phyloP scores from a whole-genome alignment of 2,113 vertebrate genomes.

The Ibidorhyncha struthersii region DNA sequence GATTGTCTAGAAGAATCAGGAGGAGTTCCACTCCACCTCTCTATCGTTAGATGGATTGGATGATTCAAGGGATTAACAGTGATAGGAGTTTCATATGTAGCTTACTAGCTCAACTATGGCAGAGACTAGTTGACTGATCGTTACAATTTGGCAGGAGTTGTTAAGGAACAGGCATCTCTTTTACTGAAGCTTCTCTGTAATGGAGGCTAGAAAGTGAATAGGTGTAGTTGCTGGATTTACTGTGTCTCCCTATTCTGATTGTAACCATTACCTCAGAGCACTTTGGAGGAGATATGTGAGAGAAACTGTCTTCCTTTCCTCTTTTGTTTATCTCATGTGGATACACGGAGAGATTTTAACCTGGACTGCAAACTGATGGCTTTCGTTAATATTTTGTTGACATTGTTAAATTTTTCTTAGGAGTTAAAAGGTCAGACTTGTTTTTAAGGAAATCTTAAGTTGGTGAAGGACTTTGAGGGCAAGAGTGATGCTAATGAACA shows the following conservation, averaged over 20 bases:
- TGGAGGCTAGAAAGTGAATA: background rate
- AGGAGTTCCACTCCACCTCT: constrained; percentile 43
- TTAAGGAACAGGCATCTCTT: background rate
- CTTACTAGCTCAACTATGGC: constrained; percentile 12
- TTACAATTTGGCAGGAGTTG: background rate
- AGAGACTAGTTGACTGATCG: background rate
- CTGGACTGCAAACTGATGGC: background rate
- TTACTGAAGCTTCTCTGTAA: background rate
- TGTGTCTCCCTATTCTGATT: background rate
- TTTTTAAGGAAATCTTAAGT: background rate
- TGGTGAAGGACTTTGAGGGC: background rate
- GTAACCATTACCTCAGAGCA: background rate
- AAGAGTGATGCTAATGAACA: background rate
- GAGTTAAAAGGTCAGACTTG: background rate
- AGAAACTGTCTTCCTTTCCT: background rate
- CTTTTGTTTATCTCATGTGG: background rate
- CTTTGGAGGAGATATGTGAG: background rate
- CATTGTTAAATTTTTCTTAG: background rate
- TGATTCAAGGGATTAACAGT: constrained; percentile 65
- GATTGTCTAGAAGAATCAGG: constrained; percentile 59
- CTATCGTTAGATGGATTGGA: constrained; percentile 56
- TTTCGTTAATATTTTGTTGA: background rate
- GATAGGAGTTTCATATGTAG: constrained; percentile 20
- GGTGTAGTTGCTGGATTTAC: background rate
- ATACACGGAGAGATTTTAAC: background rate